Evolutionary conservation across 2,113 vertebrate genomes (phyloP), one percentile per base, ranked within the genome.

Genomic region (Calidris pygmaea): DNA sequence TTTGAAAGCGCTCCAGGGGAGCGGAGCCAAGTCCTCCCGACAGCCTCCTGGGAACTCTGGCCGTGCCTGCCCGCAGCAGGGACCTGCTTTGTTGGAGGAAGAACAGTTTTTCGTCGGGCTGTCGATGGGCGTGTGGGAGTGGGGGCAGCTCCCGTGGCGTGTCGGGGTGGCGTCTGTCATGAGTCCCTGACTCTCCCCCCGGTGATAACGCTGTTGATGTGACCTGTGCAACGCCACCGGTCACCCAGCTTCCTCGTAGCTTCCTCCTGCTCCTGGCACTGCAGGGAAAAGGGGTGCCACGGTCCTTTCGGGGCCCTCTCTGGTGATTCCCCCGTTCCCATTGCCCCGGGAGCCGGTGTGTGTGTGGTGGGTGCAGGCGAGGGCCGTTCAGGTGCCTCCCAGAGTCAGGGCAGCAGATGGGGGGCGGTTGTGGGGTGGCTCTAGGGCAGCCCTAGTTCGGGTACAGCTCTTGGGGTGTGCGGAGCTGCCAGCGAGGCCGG

Each of bases 251-350:
- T n/a, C 32, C 2, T 63, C 45, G 59, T 48, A 68, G 58, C 35
- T 55, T n/a, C 29, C 2, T 63, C 55, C 74, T 53, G 3, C 60
- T 62, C 0, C 0, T 29, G 53, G 50, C 17, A 0, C 50, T 23
- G 45, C 23, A 5, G 55, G 50, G 50, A 14, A 22, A 0, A 4
- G 29, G 34, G 34, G 15, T 30, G 43, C 29, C 0, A 5, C 0
- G 0, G 26, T 18, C 18, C 27, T 39, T 45, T 4, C 24, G 1
- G 3, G 12, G 20, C 21, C 20, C 21, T 39, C 63, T 26, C 7
- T 1, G 4, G 84, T 47, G 50, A 17, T 14, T 74, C 5, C 26
- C 21, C 55, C 0, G 0, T 21, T 15, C 1, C 2, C 0, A 0
- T 9, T 74, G 24, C 7, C 19, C 29, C 0, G 0, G n/a, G 21